Evolutionary conservation across 2,113 vertebrate genomes (phyloP).

Genomic region (Callocephalon fimbriatum): DNA sequence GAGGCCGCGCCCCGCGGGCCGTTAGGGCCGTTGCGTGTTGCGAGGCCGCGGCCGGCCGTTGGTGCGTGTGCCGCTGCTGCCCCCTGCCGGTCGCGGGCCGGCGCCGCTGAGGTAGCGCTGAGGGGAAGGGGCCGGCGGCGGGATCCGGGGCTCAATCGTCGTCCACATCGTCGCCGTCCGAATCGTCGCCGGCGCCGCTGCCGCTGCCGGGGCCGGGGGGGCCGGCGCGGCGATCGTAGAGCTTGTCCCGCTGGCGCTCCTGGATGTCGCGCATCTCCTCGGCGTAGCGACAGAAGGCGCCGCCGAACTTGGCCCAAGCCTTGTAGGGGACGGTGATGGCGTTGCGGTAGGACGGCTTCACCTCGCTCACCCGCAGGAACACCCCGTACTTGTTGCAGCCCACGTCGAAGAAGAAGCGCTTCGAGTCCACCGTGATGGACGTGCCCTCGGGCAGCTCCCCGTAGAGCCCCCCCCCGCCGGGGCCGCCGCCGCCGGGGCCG

Average conservation of each 20-base stretch:
- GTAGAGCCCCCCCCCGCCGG: slow-evolving; percentile 81
- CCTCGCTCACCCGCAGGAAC: slow-evolving; percentile 95
- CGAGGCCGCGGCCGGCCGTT: background rate
- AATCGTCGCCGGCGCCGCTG: slow-evolving; percentile 85
- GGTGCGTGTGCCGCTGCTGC: background rate
- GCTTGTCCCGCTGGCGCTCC: slow-evolving; percentile 91
- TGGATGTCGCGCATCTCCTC: slow-evolving; percentile 99
- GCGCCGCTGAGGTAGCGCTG: background rate
- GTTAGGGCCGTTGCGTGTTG: background rate
- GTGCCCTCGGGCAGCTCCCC: slow-evolving; percentile 94
- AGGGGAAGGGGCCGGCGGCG: background rate
- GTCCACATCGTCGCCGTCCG: slow-evolving; percentile 92
- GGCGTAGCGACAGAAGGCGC: slow-evolving; percentile 92
- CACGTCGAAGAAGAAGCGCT: slow-evolving; percentile 97
- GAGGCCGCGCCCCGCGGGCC: background rate
- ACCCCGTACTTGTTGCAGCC: slow-evolving; percentile 98
- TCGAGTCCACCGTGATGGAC: slow-evolving; percentile 95
- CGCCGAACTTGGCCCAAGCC: slow-evolving; percentile 96
- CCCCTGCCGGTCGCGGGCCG: background rate
- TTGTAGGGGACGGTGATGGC: slow-evolving; percentile 97
- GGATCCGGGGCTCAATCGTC: slow-evolving; percentile 84
- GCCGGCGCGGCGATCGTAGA: slow-evolving; percentile 83
- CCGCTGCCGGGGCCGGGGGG: slow-evolving; percentile 63
- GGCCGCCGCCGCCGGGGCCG: slow-evolving; percentile 74
- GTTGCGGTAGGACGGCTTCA: slow-evolving; percentile 97